A percentile compares a stretch with the other conserved stretches of the same genome.
phyloP scores from a whole-genome alignment of 2,113 vertebrate species.

The Petromus typicus region DNA sequence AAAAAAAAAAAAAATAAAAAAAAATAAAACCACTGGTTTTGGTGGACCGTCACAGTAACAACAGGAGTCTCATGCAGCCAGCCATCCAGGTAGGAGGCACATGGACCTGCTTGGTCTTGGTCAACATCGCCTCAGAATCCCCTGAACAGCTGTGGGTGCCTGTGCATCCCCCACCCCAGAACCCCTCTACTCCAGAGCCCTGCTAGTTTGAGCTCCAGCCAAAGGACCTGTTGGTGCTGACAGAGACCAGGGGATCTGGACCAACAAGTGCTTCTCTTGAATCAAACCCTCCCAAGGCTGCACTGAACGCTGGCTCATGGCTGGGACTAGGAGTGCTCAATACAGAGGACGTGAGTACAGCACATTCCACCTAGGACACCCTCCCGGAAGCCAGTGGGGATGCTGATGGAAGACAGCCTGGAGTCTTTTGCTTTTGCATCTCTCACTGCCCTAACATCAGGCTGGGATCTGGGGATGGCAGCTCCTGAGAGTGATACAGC shows the following conservation, averaged over 20 bases:
- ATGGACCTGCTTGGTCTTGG: too few relatives aligned
- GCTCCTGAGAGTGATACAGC: too few relatives aligned
- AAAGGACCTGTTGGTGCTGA: not conserved
- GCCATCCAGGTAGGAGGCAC: too few relatives aligned
- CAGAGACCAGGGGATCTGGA: not conserved
- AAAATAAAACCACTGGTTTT: too few relatives aligned
- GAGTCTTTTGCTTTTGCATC: not conserved
- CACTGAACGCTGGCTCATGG: not conserved
- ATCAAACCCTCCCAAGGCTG: not conserved
- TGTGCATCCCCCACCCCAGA: not conserved
- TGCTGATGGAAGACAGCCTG: not conserved
- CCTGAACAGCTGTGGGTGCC: not conserved
- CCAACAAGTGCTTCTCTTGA: not conserved
- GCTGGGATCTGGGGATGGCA: not conserved
- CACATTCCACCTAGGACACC: not conserved
- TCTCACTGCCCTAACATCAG: not conserved
- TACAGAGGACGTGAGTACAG: not conserved
- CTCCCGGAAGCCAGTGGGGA: not conserved
- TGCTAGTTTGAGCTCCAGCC: not conserved
- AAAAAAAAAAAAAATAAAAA: too few relatives aligned
- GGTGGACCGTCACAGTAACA: too few relatives aligned
- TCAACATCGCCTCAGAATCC: not conserved
- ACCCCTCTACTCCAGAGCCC: not conserved
- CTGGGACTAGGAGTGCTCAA: not conserved
- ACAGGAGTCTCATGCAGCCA: too few relatives aligned